Evolutionary conservation across 2,888 invertebrate species (phyloP).

Genomic region (Diadromus collaris): DNA sequence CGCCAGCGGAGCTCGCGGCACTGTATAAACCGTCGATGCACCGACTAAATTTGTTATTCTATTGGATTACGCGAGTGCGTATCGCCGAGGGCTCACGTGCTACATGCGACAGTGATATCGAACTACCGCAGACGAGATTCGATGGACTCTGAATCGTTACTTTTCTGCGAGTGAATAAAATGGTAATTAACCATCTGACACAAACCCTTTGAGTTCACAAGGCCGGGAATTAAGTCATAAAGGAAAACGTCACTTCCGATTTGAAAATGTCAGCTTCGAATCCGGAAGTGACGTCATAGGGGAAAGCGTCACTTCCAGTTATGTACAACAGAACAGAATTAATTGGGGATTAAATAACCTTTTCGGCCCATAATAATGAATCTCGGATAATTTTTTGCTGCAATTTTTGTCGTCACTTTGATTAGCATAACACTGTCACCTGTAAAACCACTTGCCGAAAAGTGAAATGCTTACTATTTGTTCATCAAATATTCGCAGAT

Average conservation of each 20-base stretch:
- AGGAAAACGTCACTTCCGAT: not conserved
- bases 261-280: too few species aligned
- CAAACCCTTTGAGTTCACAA: not conserved
- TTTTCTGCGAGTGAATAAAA: not conserved
- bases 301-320: not conserved
- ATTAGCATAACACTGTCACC: not conserved
- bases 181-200: not conserved
- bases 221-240: not conserved
- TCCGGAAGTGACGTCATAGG: not conserved
- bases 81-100: slow-evolving; percentile 43
- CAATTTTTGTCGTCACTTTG: not conserved
- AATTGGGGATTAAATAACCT: not conserved
- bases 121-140: slow-evolving; percentile 38
- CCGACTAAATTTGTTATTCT: slow-evolving; percentile 77
- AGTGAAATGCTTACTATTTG: slow-evolving; percentile 17
- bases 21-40: slow-evolving; percentile 63
- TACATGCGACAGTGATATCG: slow-evolving; percentile 23
- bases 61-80: slow-evolving; percentile 71
- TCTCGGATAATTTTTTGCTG: not conserved
- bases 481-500: slow-evolving; percentile 30
- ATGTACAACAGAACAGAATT: too few species aligned
- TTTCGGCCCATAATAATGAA: not conserved
- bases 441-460: not conserved
- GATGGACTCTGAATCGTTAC: not conserved
- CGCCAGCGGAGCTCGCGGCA: slow-evolving; percentile 16